These are phyloP conservation scores for Trichechus manatus DNA, from an alignment of 2,113 vertebrate species.

Conservation along the genomic window DNA sequence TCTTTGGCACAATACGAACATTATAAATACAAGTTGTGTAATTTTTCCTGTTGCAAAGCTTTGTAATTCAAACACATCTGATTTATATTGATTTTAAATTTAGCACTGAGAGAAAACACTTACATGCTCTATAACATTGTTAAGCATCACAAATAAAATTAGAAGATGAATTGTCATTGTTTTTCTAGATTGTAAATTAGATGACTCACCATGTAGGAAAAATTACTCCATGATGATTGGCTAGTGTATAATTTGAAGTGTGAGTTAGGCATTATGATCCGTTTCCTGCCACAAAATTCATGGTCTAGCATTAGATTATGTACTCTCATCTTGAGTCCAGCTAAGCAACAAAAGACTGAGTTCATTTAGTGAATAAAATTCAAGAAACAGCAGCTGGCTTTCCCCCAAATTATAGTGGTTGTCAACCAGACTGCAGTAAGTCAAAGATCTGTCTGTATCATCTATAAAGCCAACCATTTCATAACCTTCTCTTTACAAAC, in stretches of 20 bases:
- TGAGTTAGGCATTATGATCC: conserved; percentile 42
- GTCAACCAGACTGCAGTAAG: neutral
- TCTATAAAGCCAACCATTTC: neutral
- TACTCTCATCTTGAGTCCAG: conserved; percentile 52
- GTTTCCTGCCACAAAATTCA: conserved; percentile 77
- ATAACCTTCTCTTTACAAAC: neutral
- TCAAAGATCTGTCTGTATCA: accelerated
- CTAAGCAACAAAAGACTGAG: conserved; percentile 54
- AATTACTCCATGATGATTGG: conserved; percentile 56
- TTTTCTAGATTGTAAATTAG: conserved; percentile 75
- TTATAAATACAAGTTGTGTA: conserved; percentile 29
- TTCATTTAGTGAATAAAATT: conserved; percentile 64
- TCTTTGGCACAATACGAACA: neutral
- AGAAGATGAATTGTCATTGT: conserved; percentile 75
- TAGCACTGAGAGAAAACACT: conserved; percentile 74
- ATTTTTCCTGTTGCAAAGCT: neutral
- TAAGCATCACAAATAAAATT: conserved; percentile 82
- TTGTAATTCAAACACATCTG: conserved; percentile 72
- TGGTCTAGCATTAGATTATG: conserved; percentile 57
- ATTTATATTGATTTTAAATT: conserved; percentile 79
- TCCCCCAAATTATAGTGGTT: conserved; percentile 21
- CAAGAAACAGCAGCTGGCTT: neutral
- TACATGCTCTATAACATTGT: conserved; percentile 78
- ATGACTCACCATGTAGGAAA: conserved; percentile 66
- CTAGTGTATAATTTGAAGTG: conserved; percentile 75